Base-by-base conservation (phyloP, 2,888 invertebrate genomes). In the Acanthococcus lagerstroemiae region DNA sequence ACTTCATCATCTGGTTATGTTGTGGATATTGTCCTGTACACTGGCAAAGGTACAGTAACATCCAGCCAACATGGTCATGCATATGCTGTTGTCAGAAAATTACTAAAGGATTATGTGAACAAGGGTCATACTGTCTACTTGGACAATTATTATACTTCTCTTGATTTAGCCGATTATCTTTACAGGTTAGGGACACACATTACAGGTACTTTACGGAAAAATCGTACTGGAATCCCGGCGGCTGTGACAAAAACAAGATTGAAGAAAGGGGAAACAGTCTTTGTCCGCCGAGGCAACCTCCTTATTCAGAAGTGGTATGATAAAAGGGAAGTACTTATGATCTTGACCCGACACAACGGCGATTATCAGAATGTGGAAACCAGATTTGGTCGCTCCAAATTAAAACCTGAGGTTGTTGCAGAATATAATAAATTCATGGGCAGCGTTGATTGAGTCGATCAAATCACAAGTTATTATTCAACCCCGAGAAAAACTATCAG, bases 391-490 rank as follows among this genome's bases (percentile, higher is more conserved):
- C 9, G 15, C 24, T n/a, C 54, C 3, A 30, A 19, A 9, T 9
- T 56, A 19, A 56, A 27, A 26, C 56, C 37, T 7, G 30, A 56
- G 30, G 56, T 21, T 3, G 21, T 56, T 7, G 37, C 7, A 2
- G 56, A 56, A 19, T 56, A 56, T 30, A 56, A 56, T 56, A 30
- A n/a, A 9, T 56, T 19, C 7, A 30, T 30, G 56, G 56, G 56
- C 4, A 37, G 56, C 17, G 56, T 30, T 37, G 37, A 30, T 21
- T 30, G 30, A 26, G 56, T 37, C 19, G 37, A 56, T 15, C 56
- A 56, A 15, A 26, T 56, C 4, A 56, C 37, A 12, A 30, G 30
- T 17, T 56, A 56, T 15, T 56, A 56, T 56, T 27, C 25, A 12
- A 30, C 25, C 15, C 56, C 56, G 17, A 27, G 37, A n/a, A 56